Percentiles rank a stretch among this genome's conserved stretches.
Evolutionary conservation across 2,113 vertebrate genomes (phyloP).

Genomic region (Desmodus rotundus): DNA sequence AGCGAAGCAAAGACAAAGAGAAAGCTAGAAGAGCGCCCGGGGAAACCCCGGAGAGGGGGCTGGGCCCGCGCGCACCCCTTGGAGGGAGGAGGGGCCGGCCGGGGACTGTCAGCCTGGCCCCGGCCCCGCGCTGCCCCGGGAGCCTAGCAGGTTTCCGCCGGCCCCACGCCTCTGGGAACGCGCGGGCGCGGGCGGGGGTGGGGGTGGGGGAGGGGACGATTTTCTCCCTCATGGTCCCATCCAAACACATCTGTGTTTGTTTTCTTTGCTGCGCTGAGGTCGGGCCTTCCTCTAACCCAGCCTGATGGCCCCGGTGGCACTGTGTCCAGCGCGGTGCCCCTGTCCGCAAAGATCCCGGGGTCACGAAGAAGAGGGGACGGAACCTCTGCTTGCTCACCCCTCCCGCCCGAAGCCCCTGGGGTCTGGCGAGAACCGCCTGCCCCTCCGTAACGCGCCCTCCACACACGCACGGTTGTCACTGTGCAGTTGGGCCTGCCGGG

Average conservation of each 20-base stretch:
- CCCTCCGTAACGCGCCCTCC: fast-evolving
- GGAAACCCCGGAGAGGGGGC: slow-evolving; percentile 66
- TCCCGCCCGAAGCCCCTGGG: background rate
- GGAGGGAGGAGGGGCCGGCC: background rate
- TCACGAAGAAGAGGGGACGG: background rate
- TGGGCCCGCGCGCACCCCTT: slow-evolving; percentile 46
- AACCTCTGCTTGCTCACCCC: background rate
- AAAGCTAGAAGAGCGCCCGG: slow-evolving; percentile 51
- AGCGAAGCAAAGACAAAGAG: slow-evolving; percentile 65
- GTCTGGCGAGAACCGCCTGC: background rate
- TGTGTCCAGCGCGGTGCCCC: background rate
- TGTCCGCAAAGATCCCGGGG: background rate
- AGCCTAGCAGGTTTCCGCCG: background rate
- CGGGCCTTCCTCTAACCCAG: slow-evolving; percentile 49
- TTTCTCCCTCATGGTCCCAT: background rate
- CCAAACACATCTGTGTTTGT: slow-evolving; percentile 71
- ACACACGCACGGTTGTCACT: background rate
- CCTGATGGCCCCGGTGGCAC: slow-evolving; percentile 46
- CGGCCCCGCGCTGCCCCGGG: background rate
- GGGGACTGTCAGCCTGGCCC: background rate
- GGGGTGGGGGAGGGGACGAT: background rate
- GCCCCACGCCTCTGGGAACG: background rate
- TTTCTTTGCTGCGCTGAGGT: slow-evolving; percentile 59
- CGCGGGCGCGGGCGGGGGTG: background rate
- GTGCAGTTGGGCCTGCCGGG: background rate